Evolutionary conservation across 30 jellyfish, hydroid and myxozoan genomes (phyloP).

Genomic region (Mastigias papua): DNA sequence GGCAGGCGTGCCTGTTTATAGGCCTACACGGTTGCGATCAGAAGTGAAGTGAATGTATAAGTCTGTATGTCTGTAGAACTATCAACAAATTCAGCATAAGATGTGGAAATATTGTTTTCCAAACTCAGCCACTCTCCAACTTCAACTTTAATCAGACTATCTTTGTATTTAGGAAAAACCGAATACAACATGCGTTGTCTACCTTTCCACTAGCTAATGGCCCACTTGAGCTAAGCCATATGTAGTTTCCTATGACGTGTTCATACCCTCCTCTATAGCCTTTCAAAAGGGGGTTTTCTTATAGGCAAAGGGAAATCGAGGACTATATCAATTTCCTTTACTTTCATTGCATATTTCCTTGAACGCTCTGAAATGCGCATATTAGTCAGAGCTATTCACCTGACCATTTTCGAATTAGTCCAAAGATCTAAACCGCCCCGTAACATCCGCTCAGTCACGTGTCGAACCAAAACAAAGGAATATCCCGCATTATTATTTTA

Average conservation of each 20-base stretch:
- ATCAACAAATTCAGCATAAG: no score
- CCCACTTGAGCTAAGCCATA: neutral
- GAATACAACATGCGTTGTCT: no score
- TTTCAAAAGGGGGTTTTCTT: neutral
- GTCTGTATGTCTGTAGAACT: no score
- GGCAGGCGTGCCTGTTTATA: no score
- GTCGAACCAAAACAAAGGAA: slow-evolving; percentile 51
- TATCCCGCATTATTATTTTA: slow-evolving; percentile 23
- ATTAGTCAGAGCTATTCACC: slow-evolving; percentile 6
- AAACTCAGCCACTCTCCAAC: no score
- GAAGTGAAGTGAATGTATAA: no score
- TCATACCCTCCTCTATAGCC: neutral
- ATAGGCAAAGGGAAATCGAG: neutral
- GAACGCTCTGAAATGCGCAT: neutral
- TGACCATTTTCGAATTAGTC: slow-evolving; percentile 3
- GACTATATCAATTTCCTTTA: neutral
- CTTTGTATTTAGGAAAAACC: no score
- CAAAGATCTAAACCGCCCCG: slow-evolving; percentile 31
- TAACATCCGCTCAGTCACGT: slow-evolving; percentile 59
- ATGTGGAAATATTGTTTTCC: no score
- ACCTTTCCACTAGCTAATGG: no score
- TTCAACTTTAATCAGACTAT: no score
- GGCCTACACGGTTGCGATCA: no score
- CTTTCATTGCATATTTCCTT: neutral
- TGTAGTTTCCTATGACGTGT: neutral